Base-by-base conservation (phyloP, 2,797 vertebrate species). In the Limosa lapponica region DNA sequence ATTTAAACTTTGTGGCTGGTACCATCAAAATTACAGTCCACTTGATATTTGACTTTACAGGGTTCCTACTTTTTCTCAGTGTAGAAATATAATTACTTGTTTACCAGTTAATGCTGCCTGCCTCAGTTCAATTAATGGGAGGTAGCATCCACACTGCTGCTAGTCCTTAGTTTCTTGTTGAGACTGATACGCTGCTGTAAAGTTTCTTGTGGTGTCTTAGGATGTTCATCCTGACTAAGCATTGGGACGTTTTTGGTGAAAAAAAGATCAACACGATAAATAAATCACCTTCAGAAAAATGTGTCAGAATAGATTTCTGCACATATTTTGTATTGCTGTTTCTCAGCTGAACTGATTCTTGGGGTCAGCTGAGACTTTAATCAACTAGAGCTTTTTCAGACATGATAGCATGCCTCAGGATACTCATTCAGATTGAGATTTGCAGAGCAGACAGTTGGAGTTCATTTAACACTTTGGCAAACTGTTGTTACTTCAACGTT, bases 391-490 rank as follows among this genome's bases (percentile, higher is more conserved):
- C 71, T 89, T 92, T 94, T 65, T 61, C 90, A 74, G 59, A 52
- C 22, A 34, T 77, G 36, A 49, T 92, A 78, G 32, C 51, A 10
- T 62, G 67, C 77, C 80, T 94, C 19, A 4, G 82, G 55, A 52
- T 94, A 52, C 41, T 84, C 32, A 62, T 96, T 95, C 78, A 83
- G 52, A n/a, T 54, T 69, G 90, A 79, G 70, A 73, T 91, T 87
- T 95, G 86, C 86, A 55, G 72, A 94, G 70, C 24, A 67, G 57
- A 64, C 49, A 16, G 4, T 32, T 94, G 64, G 62, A 83, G 67
- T 94, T 96, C n/a, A 37, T 93, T 66, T 96, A 71, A 54, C 74
- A 78, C 81, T 96, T 93, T 6, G 44, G 70, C 58, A 89, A 94
- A 95, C 27, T 39, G 65, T 72, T 88, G 62, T 79, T 62, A 27